Conservation (phyloP, 30 jellyfish, hydroid and myxozoan genomes). For the Hydractinia symbiolongicarpus region DNA sequence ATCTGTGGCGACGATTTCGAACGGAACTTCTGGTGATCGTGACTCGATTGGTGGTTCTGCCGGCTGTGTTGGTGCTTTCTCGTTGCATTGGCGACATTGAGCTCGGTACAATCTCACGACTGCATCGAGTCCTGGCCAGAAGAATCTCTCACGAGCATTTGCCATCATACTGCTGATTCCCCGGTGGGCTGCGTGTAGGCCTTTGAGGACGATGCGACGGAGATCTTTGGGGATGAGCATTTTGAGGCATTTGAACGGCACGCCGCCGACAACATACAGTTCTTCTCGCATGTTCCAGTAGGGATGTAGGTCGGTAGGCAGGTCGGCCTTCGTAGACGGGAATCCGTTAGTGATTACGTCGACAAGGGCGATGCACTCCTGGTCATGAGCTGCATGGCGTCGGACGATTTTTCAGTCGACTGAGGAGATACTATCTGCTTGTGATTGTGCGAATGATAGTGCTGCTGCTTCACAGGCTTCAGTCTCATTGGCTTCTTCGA, state of each 20-base stretch:
- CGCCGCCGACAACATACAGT: constrained; percentile 21
- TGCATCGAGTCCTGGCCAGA: constrained; percentile 53
- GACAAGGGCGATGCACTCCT: no score
- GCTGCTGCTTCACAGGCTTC: no score
- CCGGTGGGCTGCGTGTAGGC: constrained; percentile 50
- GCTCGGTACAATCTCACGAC: constrained; percentile 27
- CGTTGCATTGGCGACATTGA: no score
- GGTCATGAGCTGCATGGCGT: no score
- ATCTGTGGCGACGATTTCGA: constrained; percentile 5
- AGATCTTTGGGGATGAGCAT: constrained; percentile 21
- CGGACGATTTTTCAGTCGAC: no score
- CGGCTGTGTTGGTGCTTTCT: constrained; percentile 26
- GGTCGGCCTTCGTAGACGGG: constrained; percentile 16
- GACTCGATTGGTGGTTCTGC: constrained; percentile 29
- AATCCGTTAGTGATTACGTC: constrained; percentile 3
- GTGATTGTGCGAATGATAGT: no score
- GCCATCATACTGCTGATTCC: constrained; percentile 43
- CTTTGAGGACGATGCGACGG: constrained; percentile 27
- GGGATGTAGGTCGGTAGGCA: constrained; percentile 7
- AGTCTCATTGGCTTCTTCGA: no score
- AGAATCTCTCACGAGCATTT: constrained; percentile 36
- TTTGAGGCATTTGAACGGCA: constrained; percentile 34
- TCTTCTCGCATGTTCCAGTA: constrained; percentile 18
- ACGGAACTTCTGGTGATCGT: constrained; percentile 26
- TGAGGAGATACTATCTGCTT: no score